Evolutionary conservation across 2,113 vertebrate genomes (phyloP), one percentile per base, ranked within the genome.

Genomic region (Thunnus maccoyii): DNA sequence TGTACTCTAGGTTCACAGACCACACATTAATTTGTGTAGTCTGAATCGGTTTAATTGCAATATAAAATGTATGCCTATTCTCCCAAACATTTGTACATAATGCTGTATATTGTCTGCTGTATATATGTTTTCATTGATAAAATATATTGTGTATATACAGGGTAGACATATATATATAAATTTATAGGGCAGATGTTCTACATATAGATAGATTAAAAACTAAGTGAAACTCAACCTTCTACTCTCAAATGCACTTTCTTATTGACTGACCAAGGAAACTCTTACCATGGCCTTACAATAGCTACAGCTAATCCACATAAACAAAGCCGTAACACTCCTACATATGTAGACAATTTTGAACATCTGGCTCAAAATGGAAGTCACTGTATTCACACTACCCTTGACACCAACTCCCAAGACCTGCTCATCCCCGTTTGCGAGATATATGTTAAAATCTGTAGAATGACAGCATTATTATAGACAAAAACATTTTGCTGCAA

Each of bases 401-500:
- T 17, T 17, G 3, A 32, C 46, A 27, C 51, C 10, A 55, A 41
- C 17, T 41, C 12, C n/a, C 62, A 36, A 36, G 32, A 18, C 11
- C 13, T 1, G 4, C 17, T 55, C 46, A 51, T 6, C 41, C 5
- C 1, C 5, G 10, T 62, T 67, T 67, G 20, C 66, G 9, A 80
- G 46, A 65, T 54, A 65, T 67, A 55, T 80, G 36, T 20, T 57
- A 32, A 81, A 47, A 30, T 55, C 14, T 30, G 4, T 32, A 76
- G 7, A 55, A 13, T 44, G 1, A 10, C 8, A 50, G 15, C 32
- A n/a, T 47, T 6, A 36, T 47, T 13, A 61, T 46, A 20, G 10
- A 27, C 20, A 48, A 46, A 30, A 25, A 73, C 25, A 70, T 50
- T 50, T n/a, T 50, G 6, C 66, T 16, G 46, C 73, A 86, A 76